Evolutionary conservation across 92 coral and sea anemone genomes (phyloP).

Genomic region (Hydrozoanthus gracilis): DNA sequence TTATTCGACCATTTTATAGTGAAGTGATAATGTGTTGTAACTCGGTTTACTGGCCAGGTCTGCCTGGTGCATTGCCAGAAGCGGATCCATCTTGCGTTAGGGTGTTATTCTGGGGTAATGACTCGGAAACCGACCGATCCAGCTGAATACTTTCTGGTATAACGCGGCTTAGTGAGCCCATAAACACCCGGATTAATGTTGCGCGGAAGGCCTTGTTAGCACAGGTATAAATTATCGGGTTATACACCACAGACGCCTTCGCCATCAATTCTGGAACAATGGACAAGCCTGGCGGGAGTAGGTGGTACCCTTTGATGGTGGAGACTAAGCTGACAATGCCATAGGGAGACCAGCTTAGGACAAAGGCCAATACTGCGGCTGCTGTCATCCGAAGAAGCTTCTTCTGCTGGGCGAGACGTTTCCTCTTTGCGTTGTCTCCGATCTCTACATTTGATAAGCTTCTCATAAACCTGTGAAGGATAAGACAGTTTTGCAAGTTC

Average conservation of each 20-base stretch:
- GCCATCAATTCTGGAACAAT: conserved; percentile 19
- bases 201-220: neutral
- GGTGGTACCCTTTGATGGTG: neutral
- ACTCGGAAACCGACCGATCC: too few species aligned
- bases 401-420: conserved; percentile 3
- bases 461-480: conserved; percentile 7
- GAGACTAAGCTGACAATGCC: conserved; percentile 5
- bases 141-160: too few species aligned
- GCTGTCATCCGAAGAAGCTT: conserved; percentile 1
- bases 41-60: too few species aligned
- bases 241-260: conserved; percentile 14
- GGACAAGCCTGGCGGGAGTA: neutral
- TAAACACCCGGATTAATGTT: neutral
- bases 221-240: conserved; percentile 12
- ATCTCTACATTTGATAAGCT: neutral
- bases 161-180: neutral
- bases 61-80: too few species aligned
- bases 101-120: too few species aligned
- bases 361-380: conserved; percentile 5
- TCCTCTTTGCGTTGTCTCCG: neutral
- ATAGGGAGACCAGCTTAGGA: conserved; percentile 30
- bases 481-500: neutral
- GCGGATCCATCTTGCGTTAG: too few species aligned
- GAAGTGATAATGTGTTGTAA: too few species aligned
- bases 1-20: too few species aligned